phyloP scores from a whole-genome alignment of 1,140 invertebrate genomes.

The Nymphalis io region DNA sequence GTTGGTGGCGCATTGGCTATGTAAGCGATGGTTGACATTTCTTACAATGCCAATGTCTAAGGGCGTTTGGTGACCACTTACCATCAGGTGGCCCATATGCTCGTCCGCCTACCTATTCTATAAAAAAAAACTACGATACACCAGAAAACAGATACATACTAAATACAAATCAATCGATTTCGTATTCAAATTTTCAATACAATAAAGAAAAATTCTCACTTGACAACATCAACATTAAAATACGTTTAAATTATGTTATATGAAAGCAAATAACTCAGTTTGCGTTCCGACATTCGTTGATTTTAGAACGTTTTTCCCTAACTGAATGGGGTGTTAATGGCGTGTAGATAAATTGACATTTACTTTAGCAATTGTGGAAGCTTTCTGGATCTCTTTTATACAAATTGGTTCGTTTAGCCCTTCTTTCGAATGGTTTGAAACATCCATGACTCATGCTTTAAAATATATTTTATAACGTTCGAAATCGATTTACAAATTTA shows the following conservation, averaged over 20 bases:
- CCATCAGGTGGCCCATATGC: too few species aligned
- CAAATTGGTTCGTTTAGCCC: conserved; percentile 33
- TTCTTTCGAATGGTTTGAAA: conserved; percentile 22
- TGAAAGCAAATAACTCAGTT: conserved; percentile 33
- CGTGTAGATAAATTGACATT: conserved; percentile 35
- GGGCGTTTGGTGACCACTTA: too few species aligned
- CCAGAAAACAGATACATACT: too few species aligned
- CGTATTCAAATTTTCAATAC: too few species aligned
- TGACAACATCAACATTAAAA: conserved; percentile 13
- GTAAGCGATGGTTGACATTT: too few species aligned
- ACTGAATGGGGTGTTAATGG: conserved; percentile 41
- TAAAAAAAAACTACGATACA: too few species aligned
- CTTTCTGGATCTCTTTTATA: conserved; percentile 32
- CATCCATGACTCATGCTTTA: conserved; percentile 20
- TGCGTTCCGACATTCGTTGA: conserved; percentile 27
- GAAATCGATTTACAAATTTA: neutral
- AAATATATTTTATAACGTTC: neutral
- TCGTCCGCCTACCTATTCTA: too few species aligned
- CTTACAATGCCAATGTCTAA: too few species aligned
- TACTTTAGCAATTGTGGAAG: conserved; percentile 31
- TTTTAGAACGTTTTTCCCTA: conserved; percentile 29
- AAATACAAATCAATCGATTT: too few species aligned
- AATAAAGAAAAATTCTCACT: neutral
- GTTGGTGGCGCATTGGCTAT: too few species aligned
- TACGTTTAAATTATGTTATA: neutral